Percentiles rank a stretch among this genome's conserved stretches.
These are phyloP conservation scores for Eulimnadia texana DNA, from an alignment of 1,140 invertebrate genomes.

Conservation along the genomic window DNA sequence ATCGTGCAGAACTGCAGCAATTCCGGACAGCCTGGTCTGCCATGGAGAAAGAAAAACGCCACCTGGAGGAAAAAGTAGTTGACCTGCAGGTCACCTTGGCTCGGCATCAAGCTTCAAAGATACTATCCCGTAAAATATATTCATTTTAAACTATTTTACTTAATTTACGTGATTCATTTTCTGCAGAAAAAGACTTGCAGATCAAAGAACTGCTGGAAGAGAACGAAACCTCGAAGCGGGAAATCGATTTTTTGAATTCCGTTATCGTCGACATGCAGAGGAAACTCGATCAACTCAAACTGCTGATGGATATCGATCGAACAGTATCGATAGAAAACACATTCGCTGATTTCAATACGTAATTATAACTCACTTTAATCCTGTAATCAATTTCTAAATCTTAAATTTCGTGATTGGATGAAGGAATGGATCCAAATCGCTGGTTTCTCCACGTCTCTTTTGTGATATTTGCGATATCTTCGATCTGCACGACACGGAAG, in stretches of 20 bases:
- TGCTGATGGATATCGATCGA: constrained; percentile 63
- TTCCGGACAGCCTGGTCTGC: background rate
- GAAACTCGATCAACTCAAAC: constrained; percentile 71
- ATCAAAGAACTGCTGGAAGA: constrained; percentile 37
- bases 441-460: constrained; percentile 61
- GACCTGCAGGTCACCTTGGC: constrained; percentile 19
- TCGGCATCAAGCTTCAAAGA: background rate
- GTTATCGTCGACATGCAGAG: constrained; percentile 90
- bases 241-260: constrained; percentile 86
- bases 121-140: no score
- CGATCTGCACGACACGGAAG: constrained; percentile 91
- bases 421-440: constrained; percentile 9
- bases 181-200: background rate
- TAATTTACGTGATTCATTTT: no score
- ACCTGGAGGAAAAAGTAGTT: constrained; percentile 19
- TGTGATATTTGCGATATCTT: constrained; percentile 97
- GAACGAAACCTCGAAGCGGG: constrained; percentile 46
- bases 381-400: background rate
- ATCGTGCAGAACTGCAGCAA: constrained; percentile 13
- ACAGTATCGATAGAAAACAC: constrained; percentile 42
- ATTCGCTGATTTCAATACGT: constrained; percentile 16
- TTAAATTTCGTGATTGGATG: background rate
- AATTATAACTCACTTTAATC: background rate
- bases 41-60: constrained; percentile 20
- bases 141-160: no score